Evolutionary conservation across 2,888 invertebrate species (phyloP), one percentile per base, ranked within the genome.

Genomic region (Calameuta filiformis): DNA sequence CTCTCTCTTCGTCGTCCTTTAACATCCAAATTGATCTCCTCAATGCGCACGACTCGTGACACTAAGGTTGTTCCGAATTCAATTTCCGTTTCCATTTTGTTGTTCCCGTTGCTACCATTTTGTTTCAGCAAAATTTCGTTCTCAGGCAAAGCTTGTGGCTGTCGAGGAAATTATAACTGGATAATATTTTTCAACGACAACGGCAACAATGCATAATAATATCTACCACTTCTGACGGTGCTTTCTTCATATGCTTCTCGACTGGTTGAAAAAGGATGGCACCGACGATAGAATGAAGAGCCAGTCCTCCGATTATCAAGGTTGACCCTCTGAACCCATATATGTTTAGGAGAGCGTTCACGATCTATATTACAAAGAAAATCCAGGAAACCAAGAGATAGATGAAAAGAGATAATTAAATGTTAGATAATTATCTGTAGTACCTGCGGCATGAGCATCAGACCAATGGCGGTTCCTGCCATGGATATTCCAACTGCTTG

Each of bases 401-500:
- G 56, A 56, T 56, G 23, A 56, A 56, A 9, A 9, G 2, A 23
- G 9, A 23, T 9, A 56, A 23, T 23, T 0, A 56, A 56, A 56
- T 56, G 1, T 56, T 56, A 2, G 0, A 0, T 23, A 56, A 23
- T 9, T 23, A 56, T 9, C 23, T 3, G 23, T 9, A 35, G 77
- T 75, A 89, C 93, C 89, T 96, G 96, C 1, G 96, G 96, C 94
- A 96, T 95, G 80, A 96, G 93, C 93, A 96, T 94, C 92, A 96
- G 94, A 4, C 96, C 96, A 84, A 96, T 93, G 6, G 96, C 96
- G 0, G 96, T 96, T 0, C 96, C 96, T 0, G 96, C 96, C 94
- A 96, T 95, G 0, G 96, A 96, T 35, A 96, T 92, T 0, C 96
- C 96, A 11, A 96, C 95, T 0, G 96, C 96, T 89, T 96, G 96